These are phyloP conservation scores for Misgurnus anguillicaudatus DNA, from an alignment of 2,113 vertebrate genomes.

Conservation along the genomic window DNA sequence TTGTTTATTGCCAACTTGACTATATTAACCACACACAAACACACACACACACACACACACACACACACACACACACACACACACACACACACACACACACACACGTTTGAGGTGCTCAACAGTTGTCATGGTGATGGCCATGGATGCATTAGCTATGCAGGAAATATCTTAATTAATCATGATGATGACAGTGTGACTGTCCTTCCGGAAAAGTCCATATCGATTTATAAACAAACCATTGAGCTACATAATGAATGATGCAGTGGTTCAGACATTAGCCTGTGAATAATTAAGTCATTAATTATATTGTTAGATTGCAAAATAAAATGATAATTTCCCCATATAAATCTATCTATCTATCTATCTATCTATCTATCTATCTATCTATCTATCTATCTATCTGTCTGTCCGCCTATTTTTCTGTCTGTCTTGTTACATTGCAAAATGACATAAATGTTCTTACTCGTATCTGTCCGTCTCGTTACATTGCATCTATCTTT, in stretches of 20 bases:
- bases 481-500: too few relatives aligned
- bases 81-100: constrained; percentile 14
- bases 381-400: too few relatives aligned
- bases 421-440: too few relatives aligned
- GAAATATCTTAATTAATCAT: constrained; percentile 75
- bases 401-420: too few relatives aligned
- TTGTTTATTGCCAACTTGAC: constrained; percentile 35
- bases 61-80: constrained; percentile 11
- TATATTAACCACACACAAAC: too few relatives aligned
- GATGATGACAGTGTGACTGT: constrained; percentile 70
- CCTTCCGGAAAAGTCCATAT: constrained; percentile 70
- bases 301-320: constrained; percentile 67
- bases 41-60: constrained; percentile 11
- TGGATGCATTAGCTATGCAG: constrained; percentile 64
- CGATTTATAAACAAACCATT: constrained; percentile 75
- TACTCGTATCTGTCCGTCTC: not conserved
- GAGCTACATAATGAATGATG: constrained; percentile 71
- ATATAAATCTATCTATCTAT: not conserved
- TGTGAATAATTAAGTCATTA: constrained; percentile 72
- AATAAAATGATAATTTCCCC: constrained; percentile 15
- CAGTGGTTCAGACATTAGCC: constrained; percentile 62
- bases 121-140: constrained; percentile 60
- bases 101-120: constrained; percentile 41
- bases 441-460: too few relatives aligned
- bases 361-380: too few relatives aligned